Base-by-base conservation (phyloP, 2,113 vertebrate genomes). In the Nothoprocta perdicaria region DNA sequence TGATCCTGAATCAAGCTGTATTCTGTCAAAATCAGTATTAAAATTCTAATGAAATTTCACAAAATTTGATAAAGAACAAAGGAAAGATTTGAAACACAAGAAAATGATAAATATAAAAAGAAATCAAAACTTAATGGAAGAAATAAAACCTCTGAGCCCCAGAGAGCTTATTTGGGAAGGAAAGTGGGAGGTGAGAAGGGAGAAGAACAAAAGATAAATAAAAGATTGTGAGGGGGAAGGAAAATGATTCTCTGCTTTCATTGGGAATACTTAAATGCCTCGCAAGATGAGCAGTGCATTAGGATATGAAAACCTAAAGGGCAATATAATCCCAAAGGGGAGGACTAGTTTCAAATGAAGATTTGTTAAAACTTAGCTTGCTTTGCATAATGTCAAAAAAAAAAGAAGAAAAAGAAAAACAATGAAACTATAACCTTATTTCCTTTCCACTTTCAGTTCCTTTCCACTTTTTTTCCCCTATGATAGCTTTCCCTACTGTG, bases 381-480 rank as follows among this genome's bases (percentile, higher is more conserved):
- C 75, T 94, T 94, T 93, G 80, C 41, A 90, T 95, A 95, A 77
- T 66, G 84, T 50, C 79, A 83, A 88, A 90, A 66, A 83, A 88
- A 79, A 62, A 91, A 89, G 35, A 38, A 38, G 35, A 79, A 63
- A 91, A 89, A 79, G 66, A 90, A 89, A 75, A 66, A 52, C 72
- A 76, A 41, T 80, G 90, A 85, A 92, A 68, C 52, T 90, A 60
- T 84, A 74, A 60, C 79, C 78, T 60, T 77, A 84, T 94, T 93
- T 94, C 72, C 60, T 88, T 89, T 73, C 93, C 86, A 94, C 58
- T 95, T 92, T 53, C 79, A 50, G 53, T 69, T 85, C 60, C 92
- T 93, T 96, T 96, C 88, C 96, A 96, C 63, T 92, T 77, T 96
- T 96, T 95, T 97, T 96, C 16, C 52, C 95, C 83, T 85, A 46